These are phyloP conservation scores for Megaleporinus macrocephalus DNA, from an alignment of 2,113 vertebrate species.

Conservation along the genomic window DNA sequence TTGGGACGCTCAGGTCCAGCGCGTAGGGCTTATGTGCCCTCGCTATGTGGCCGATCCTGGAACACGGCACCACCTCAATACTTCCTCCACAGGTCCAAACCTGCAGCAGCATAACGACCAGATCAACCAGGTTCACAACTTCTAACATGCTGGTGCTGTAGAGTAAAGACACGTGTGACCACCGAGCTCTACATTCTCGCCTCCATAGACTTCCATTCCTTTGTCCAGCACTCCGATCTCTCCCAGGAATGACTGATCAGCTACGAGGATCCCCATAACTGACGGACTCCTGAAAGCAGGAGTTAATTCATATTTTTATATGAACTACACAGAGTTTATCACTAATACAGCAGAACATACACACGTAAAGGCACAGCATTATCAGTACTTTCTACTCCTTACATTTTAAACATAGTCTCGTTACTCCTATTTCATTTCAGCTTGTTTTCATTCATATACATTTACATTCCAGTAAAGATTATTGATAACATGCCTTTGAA, in stretches of 20 bases:
- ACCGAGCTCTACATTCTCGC: constrained; percentile 93
- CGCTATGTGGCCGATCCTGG: constrained; percentile 79
- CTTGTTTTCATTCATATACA: too few species aligned
- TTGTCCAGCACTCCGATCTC: constrained; percentile 93
- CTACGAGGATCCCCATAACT: constrained; percentile 92
- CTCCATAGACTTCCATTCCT: constrained; percentile 94
- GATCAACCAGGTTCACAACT: neutral
- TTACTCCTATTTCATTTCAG: too few species aligned
- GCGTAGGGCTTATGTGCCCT: constrained; percentile 78
- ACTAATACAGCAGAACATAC: too few species aligned
- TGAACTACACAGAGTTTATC: too few species aligned
- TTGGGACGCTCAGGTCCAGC: constrained; percentile 49
- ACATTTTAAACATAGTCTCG: too few species aligned
- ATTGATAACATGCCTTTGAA: too few species aligned
- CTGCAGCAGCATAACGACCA: constrained; percentile 51
- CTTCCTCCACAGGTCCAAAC: constrained; percentile 86
- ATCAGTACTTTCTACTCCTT: too few species aligned
- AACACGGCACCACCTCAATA: constrained; percentile 82
- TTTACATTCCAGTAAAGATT: too few species aligned
- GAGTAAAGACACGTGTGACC: too few species aligned
- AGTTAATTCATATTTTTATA: neutral
- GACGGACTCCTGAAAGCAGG: constrained; percentile 74
- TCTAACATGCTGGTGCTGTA: neutral
- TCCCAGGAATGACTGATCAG: constrained; percentile 88
- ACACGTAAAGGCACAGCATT: neutral